Evolutionary conservation across 53 echinoderm and acorn worm species (phyloP).

Genomic region (Astropecten irregularis): DNA sequence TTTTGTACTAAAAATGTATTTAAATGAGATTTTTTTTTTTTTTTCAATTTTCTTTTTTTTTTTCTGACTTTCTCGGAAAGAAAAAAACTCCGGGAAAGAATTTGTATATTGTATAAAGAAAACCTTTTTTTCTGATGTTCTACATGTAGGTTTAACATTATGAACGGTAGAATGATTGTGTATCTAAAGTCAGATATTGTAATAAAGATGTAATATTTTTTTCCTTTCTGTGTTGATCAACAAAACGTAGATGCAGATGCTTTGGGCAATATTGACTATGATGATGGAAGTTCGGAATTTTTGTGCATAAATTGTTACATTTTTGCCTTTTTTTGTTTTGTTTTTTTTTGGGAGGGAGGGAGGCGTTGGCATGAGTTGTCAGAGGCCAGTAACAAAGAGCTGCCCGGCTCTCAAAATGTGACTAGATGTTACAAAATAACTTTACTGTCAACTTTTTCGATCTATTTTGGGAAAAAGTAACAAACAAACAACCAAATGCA

Average conservation of each 20-base stretch:
- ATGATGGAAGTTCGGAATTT: slow-evolving; percentile 16
- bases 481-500: no score
- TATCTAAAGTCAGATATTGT: slow-evolving; percentile 56
- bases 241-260: slow-evolving; percentile 20
- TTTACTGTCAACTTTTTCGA: no score
- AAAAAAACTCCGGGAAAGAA: no score
- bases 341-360: no score
- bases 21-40: neutral
- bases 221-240: slow-evolving; percentile 19
- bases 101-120: slow-evolving; percentile 43
- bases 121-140: slow-evolving; percentile 42
- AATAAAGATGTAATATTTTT: slow-evolving; percentile 52
- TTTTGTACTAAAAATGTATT: slow-evolving; percentile 53
- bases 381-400: no score
- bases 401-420: no score
- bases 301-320: slow-evolving; percentile 12
- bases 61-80: no score
- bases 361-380: no score
- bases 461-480: no score
- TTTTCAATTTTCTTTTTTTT: no score
- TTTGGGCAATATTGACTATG: slow-evolving; percentile 13
- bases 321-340: neutral
- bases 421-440: no score
- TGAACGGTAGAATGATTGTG: slow-evolving; percentile 34
- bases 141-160: neutral